These are phyloP conservation scores for Machaerirhynchus nigripectus DNA, from an alignment of 2,113 vertebrate species.

Conservation along the genomic window DNA sequence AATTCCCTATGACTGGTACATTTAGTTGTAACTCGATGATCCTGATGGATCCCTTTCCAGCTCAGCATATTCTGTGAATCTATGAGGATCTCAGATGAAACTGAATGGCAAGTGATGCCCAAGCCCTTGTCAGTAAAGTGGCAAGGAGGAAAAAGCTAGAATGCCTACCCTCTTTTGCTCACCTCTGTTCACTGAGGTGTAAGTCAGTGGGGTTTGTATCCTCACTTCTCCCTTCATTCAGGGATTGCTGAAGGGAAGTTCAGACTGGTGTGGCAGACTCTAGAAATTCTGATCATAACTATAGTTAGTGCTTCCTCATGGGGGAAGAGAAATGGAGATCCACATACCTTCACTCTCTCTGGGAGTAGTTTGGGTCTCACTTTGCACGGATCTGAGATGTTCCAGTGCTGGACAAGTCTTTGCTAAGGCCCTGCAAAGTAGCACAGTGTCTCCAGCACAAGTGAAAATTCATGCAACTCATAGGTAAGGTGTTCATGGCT, in stretches of 20 bases:
- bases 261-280: not conserved
- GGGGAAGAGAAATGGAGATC: not conserved
- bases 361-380: not conserved
- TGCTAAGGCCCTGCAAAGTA: not conserved
- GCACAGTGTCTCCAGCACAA: not conserved
- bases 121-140: not conserved
- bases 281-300: not conserved
- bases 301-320: accelerated
- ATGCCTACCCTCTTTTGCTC: not conserved
- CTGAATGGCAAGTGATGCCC: not conserved
- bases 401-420: not conserved
- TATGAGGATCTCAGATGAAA: not conserved
- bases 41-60: not conserved
- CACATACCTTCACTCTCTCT: not conserved
- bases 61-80: not conserved
- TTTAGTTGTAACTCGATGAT: not conserved
- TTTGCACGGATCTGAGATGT: not conserved
- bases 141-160: not conserved
- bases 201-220: not conserved
- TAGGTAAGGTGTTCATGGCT: not conserved
- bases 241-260: not conserved
- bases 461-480: not conserved
- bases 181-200: not conserved
- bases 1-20: not conserved
- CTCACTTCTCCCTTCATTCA: not conserved